These are phyloP conservation scores for Brachypodius melanocephalos DNA, from an alignment of 2,113 vertebrate species.

Conservation along the genomic window DNA sequence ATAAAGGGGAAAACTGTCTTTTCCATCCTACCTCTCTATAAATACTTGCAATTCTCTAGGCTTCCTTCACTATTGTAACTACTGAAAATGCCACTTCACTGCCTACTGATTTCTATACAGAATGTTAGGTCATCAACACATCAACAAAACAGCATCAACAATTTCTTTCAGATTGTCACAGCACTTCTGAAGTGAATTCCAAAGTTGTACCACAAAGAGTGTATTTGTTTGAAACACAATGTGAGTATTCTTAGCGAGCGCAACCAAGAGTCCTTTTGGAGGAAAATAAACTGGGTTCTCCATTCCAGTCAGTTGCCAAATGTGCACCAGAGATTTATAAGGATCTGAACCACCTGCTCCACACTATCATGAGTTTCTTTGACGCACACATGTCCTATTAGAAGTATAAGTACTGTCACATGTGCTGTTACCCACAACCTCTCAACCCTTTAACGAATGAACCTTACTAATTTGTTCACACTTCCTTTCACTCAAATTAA, in stretches of 20 bases:
- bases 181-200: background rate
- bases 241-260: fast-evolving
- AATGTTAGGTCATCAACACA: background rate
- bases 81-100: background rate
- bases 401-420: background rate
- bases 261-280: background rate
- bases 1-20: background rate
- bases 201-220: fast-evolving
- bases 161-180: background rate
- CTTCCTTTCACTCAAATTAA: background rate
- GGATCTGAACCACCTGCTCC: background rate
- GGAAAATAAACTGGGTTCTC: background rate
- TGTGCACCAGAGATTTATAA: background rate
- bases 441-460: background rate
- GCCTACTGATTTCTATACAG: background rate
- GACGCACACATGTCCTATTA: background rate
- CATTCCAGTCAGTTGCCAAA: background rate
- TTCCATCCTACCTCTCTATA: background rate
- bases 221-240: background rate
- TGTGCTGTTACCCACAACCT: background rate
- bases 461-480: background rate
- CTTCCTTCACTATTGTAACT: background rate
- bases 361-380: background rate
- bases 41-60: background rate
- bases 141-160: background rate